These are phyloP conservation scores for Leptocoma aspasia DNA, from an alignment of 2,113 vertebrate genomes.

Conservation along the genomic window DNA sequence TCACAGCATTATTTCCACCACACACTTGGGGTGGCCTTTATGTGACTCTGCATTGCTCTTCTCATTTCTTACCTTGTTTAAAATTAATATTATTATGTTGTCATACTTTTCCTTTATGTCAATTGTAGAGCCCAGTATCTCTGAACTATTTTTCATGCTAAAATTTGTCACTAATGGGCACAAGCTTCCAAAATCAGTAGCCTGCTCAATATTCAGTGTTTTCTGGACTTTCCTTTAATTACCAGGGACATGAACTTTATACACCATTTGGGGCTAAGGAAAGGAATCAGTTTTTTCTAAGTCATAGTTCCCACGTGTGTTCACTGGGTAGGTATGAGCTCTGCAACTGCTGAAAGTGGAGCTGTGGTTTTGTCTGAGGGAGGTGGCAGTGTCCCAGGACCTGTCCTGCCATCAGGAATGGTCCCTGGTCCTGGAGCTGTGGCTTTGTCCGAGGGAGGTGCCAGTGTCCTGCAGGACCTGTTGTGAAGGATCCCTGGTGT, in stretches of 20 bases:
- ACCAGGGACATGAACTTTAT: fast-evolving
- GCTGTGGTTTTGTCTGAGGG: background rate
- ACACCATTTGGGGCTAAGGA: background rate
- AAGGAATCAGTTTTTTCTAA: background rate
- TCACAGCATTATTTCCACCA: background rate
- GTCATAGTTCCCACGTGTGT: background rate
- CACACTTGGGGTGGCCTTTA: background rate
- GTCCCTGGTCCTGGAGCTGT: background rate
- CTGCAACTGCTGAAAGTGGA: background rate
- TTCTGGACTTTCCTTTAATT: background rate
- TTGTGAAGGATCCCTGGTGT: too few species aligned
- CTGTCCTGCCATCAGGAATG: background rate
- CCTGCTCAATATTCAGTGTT: background rate
- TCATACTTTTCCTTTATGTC: background rate
- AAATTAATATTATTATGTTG: background rate
- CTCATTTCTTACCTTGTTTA: background rate
- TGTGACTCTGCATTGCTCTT: background rate
- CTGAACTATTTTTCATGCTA: background rate
- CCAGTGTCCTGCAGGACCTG: background rate
- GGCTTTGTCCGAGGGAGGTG: background rate
- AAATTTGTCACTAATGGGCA: background rate
- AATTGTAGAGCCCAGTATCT: background rate
- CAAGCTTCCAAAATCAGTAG: background rate
- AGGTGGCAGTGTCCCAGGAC: background rate
- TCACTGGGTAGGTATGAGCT: background rate